Base-by-base conservation (phyloP, 2,797 vertebrate species). In the Spondyliosoma cantharus region DNA sequence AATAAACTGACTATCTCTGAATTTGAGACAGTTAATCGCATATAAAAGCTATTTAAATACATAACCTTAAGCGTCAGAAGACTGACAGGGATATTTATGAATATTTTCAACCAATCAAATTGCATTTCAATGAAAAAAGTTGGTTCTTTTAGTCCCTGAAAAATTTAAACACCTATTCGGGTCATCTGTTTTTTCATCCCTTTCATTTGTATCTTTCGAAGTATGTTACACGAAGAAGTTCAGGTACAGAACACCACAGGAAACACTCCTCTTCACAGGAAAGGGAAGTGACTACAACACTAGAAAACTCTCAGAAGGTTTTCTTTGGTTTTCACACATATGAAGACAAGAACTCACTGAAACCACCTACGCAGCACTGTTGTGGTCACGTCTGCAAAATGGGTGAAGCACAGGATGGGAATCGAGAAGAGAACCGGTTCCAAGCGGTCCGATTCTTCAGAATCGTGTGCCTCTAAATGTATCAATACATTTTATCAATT, bases 251-350 rank as follows among this genome's bases (percentile, higher is more conserved):
- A 27, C 67, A 50, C 42, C 62, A 75, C 74, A 78, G 71, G 65
- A 84, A 76, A 16, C 1, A 1, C 25, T 27, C 15, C 20, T 37
- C 43, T 67, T 72, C 57, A 62, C 66, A 71, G 64, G 71, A 85
- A 74, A 24, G 15, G 43, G 24, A 68, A 29, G 50, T 13, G 19
- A 67, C 16, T 17, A 6, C 73, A 71, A 53, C 29, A 46, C 6
- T 16, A 59, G 29, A 69, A 32, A 67, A 49, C 15, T 48, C 15
- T 49, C 20, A 49, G 14, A 63, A 22, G 15, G 7, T n/a, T 72
- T 71, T 78, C n/a, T 32, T 17, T 49, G 71, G 53, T 76, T 78
- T 61, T 83, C 66, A 73, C 63, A 62, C 74, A 16, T 81, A 63
- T 22, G 46, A 78, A 72, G 6, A 74, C 17, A 25, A 43, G 17